These are phyloP conservation scores for Silurus meridionalis DNA, from an alignment of 2,113 vertebrate species.

Conservation along the genomic window DNA sequence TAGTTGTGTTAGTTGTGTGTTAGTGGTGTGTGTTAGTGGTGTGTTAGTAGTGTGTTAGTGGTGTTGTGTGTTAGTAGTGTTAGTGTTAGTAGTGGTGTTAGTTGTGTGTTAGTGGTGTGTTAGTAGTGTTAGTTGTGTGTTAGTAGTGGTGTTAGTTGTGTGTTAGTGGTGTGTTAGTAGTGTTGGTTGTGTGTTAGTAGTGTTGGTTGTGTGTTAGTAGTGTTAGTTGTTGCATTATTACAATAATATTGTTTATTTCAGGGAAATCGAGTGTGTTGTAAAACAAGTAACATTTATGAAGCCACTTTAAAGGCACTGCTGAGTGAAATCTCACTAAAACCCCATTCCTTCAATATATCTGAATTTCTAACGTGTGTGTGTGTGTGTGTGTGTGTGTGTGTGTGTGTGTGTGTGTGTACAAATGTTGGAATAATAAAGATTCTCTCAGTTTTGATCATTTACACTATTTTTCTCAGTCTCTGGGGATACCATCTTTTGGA, in stretches of 20 bases:
- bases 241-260: background rate
- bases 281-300: background rate
- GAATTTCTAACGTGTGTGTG: slow-evolving; percentile 17
- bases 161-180: too few relatives aligned
- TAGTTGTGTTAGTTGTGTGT: too few relatives aligned
- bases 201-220: too few relatives aligned
- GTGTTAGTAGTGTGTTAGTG: too few relatives aligned
- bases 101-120: too few relatives aligned
- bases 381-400: slow-evolving; percentile 2
- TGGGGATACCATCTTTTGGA: slow-evolving; percentile 70
- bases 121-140: too few relatives aligned
- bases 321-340: background rate
- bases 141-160: too few relatives aligned
- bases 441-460: slow-evolving; percentile 18
- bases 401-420: slow-evolving; percentile 20
- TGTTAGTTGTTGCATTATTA: too few relatives aligned
- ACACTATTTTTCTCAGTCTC: slow-evolving; percentile 47
- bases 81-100: too few relatives aligned
- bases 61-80: too few relatives aligned
- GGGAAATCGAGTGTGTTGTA: background rate
- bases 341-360: background rate
- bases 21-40: too few relatives aligned
- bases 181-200: too few relatives aligned
- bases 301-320: background rate
- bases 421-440: slow-evolving; percentile 9